phyloP scores from a whole-genome alignment of 2,888 invertebrate species.

The Athetis lepigone region DNA sequence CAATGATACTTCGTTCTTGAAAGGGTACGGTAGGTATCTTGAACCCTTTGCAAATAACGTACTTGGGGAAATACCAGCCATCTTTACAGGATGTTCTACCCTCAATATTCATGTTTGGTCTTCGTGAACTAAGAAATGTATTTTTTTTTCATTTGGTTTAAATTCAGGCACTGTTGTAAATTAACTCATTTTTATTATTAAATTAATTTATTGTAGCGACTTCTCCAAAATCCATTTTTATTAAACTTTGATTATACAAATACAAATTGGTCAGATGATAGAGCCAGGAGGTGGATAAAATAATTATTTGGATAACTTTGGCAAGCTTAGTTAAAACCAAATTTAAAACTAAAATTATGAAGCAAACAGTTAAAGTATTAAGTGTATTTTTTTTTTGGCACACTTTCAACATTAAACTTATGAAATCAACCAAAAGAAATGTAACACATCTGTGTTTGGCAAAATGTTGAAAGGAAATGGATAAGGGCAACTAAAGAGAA shows the following conservation, averaged over 20 bases:
- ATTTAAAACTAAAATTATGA: too few relatives aligned
- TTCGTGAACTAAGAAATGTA: background rate
- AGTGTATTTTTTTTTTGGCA: too few relatives aligned
- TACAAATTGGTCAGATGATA: too few relatives aligned
- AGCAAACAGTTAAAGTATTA: too few relatives aligned
- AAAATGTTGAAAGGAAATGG: background rate
- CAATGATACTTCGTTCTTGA: conserved; percentile 32
- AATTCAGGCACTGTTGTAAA: too few relatives aligned
- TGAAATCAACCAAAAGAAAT: background rate
- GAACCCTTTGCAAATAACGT: background rate
- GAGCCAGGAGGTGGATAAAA: too few relatives aligned
- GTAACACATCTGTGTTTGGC: background rate
- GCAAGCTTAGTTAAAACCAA: too few relatives aligned
- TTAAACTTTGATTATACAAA: too few relatives aligned
- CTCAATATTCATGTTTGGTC: background rate
- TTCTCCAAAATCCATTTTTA: too few relatives aligned
- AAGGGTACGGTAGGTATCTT: conserved; percentile 13
- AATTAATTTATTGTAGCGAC: too few relatives aligned
- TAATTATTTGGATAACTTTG: too few relatives aligned
- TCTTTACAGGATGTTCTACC: background rate
- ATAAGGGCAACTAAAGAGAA: background rate
- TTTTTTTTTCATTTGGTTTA: background rate
- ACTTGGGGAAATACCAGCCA: conserved; percentile 2
- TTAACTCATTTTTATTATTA: too few relatives aligned
- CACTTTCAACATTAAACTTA: conserved; percentile 9